Base-by-base conservation (phyloP, 2,888 invertebrate genomes). In the Acanthosepion pharaonis region DNA sequence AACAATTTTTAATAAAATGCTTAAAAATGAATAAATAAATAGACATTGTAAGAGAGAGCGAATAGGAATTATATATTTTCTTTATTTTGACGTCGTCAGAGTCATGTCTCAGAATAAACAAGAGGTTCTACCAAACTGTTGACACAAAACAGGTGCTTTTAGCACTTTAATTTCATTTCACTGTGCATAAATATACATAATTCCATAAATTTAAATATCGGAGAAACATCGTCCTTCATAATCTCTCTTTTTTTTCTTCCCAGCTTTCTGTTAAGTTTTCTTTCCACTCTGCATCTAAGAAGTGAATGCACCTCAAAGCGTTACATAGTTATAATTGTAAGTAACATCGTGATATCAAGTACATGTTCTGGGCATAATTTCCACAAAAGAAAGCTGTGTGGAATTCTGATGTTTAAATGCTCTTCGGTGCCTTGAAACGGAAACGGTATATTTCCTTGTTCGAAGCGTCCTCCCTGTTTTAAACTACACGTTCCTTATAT, bases 111-210 rank as follows among this genome's bases (percentile, higher is more conserved):
- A 6, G 59, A 59, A 59, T 59, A 59, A 55, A 59, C 23, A 59
- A 59, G 59, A 23, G n/a, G 1, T 28, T 78, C n/a, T 11, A 8
- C n/a, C n/a, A 78, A 78, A n/a, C 78, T 78, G 28, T 78, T 78
- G 78, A 78, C n/a, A 78, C n/a, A 78, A 78, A 78, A 78, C n/a
- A 78, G n/a, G 78, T 78, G 78, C 78, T 78, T 78, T 78, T 78
- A 78, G 15, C 28, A 78, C 78, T 59, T 59, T 59, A 59, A 78
- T 78, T 78, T 78, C n/a, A 78, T 78, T n/a, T 78, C 28, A 3
- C 9, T 9, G n/a, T 78, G n/a, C 78, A 78, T 28, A 78, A 78
- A 78, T 78, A 78, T 78, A 15, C 78, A 78, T 28, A 78, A n/a
- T 78, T 78, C 78, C n/a, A 28, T 28, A 78, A 78, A 78, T 78